Evolutionary conservation across 2,888 invertebrate genomes (phyloP), one percentile per base, ranked within the genome.

Genomic region (Micoletzkya japonica): DNA sequence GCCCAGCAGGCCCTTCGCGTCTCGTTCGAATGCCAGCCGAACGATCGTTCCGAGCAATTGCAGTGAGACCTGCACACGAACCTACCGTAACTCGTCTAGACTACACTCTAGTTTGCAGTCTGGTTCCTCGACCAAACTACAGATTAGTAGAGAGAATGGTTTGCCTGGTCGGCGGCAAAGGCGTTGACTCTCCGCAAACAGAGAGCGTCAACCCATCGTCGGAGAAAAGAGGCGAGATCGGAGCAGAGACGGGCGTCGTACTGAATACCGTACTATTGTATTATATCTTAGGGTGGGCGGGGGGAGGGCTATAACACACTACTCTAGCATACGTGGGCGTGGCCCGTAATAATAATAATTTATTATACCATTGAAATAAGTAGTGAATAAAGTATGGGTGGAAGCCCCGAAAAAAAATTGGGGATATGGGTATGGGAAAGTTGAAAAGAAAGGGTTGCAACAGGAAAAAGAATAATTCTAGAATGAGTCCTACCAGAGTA

Each of bases 1-100:
- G 10, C 78, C 81, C 32, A 76, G 73, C 3, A 77, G 68, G 20
- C 69, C 73, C 30, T 73, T 61, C 0, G 78, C 57, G 36, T 84
- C 81, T 58, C 75, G 74, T 20, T 76, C 63, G 44, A 84, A 77
- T 2, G 81, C 78, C 4, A 80, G 75, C 28, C 76, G 70, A 4
- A 74, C 73, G 50, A 84, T 73, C 7, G 77, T 77, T 4, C 78
- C 79, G 26, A 82, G 69, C n/a, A 82, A 64, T 67, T 77, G 76
- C n/a, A 81, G 71, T 10, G 73, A 59, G 24, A 73, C 73, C 71
- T 81, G 73, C 36, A 58, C 32, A 30, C n/a, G n/a, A 24, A 52
- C 14, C 3, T 34, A 4, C n/a, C 7, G 30, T 17, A 39, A 30
- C 4, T 14, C 24, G 28, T 56, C 24, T 4, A 7, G 30, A 56